These are phyloP conservation scores for Parazoanthus darwini DNA, from an alignment of 92 coral and sea anemone genomes.

Conservation along the genomic window DNA sequence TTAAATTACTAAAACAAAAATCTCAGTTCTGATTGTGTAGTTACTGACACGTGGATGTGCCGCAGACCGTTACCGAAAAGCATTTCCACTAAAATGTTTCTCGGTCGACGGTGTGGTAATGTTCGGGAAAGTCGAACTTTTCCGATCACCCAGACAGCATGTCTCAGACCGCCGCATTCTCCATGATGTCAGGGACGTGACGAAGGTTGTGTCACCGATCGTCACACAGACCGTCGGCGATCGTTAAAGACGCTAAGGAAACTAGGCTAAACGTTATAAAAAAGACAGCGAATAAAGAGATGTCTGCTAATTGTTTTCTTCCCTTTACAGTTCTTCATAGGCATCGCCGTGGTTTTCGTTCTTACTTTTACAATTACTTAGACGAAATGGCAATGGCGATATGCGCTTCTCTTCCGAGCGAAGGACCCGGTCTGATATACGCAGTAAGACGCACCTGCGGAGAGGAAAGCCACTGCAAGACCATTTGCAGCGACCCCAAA, in stretches of 20 bases:
- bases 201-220: too few relatives aligned
- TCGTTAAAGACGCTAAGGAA: not conserved
- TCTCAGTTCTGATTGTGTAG: too few relatives aligned
- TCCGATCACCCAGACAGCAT: too few relatives aligned
- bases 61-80: too few relatives aligned
- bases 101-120: too few relatives aligned
- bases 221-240: too few relatives aligned
- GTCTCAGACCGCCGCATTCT: too few relatives aligned
- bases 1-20: too few relatives aligned
- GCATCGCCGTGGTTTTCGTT: slow-evolving; percentile 80
- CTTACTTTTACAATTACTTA: slow-evolving; percentile 88
- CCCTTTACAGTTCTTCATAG: slow-evolving; percentile 40
- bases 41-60: too few relatives aligned
- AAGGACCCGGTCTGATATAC: slow-evolving; percentile 86
- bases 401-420: slow-evolving; percentile 82
- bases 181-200: too few relatives aligned
- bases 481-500: slow-evolving; percentile 68
- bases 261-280: not conserved
- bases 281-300: not conserved
- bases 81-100: too few relatives aligned
- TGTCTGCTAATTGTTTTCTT: not conserved
- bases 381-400: slow-evolving; percentile 92
- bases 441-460: slow-evolving; percentile 91
- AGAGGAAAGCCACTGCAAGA: slow-evolving; percentile 64
- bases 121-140: too few relatives aligned